Conservation (phyloP, 2,797 vertebrate genomes). For the Psittacula echo region DNA sequence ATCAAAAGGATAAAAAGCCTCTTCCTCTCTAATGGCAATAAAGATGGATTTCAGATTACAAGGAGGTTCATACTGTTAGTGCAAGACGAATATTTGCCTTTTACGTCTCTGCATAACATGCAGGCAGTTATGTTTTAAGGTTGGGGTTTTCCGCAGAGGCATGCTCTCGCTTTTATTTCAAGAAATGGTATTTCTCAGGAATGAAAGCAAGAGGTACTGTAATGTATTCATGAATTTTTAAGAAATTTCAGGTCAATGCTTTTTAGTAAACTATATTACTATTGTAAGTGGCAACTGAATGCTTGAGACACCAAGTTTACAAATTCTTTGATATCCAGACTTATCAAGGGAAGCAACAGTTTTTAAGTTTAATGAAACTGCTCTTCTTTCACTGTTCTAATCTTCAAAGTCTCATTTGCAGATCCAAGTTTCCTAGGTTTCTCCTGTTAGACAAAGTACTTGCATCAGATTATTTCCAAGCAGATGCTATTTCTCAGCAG, state of each 20-base stretch:
- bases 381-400: constrained; percentile 26
- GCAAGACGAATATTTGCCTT: neutral
- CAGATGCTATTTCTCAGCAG: constrained; percentile 77
- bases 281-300: neutral
- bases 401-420: constrained; percentile 47
- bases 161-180: neutral
- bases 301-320: neutral
- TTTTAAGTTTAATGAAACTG: neutral
- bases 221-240: neutral
- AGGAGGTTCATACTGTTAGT: neutral
- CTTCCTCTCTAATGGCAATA: neutral
- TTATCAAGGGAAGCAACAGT: neutral
- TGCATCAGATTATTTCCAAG: constrained; percentile 72
- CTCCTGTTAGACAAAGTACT: constrained; percentile 67
- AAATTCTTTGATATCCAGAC: neutral
- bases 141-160: neutral
- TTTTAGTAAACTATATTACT: neutral
- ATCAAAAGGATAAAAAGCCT: neutral
- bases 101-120: neutral
- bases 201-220: neutral
- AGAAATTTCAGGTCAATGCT: neutral
- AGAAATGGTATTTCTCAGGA: neutral
- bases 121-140: neutral
- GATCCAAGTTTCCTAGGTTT: constrained; percentile 39
- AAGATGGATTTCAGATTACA: neutral